Evolutionary conservation across 2,888 invertebrate species (phyloP).

Genomic region (Unio delphinus): DNA sequence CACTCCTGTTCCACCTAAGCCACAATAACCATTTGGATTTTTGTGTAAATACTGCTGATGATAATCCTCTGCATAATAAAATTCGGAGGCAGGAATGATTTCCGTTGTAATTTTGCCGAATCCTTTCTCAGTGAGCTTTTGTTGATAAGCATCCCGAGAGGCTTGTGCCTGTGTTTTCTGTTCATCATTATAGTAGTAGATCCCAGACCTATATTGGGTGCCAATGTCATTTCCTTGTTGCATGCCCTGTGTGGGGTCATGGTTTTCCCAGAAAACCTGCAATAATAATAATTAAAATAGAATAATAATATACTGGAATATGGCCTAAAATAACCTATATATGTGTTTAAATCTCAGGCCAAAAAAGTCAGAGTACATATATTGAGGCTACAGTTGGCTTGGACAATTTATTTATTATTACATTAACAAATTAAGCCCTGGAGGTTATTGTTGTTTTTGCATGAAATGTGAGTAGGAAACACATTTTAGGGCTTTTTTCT

Average conservation of each 20-base stretch:
- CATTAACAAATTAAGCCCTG: too few relatives aligned
- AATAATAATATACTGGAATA: not conserved
- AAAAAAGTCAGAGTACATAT: too few relatives aligned
- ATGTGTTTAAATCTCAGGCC: too few relatives aligned
- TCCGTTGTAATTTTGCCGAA: constrained; percentile 66
- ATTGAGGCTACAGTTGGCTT: too few relatives aligned
- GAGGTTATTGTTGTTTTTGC: too few relatives aligned
- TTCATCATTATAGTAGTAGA: constrained; percentile 59
- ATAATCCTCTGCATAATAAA: constrained; percentile 70
- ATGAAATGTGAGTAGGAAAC: too few relatives aligned
- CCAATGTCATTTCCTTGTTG: constrained; percentile 68
- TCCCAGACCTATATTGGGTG: constrained; percentile 66
- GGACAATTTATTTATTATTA: too few relatives aligned
- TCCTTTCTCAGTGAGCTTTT: constrained; percentile 51
- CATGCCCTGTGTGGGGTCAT: constrained; percentile 68
- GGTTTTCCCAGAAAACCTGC: constrained; percentile 69
- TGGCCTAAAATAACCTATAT: not conserved
- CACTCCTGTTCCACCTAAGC: constrained; percentile 66
- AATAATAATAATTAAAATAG: constrained; percentile 7
- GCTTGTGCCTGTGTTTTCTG: constrained; percentile 55
- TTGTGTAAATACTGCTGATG: constrained; percentile 71
- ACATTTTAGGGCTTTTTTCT: too few relatives aligned
- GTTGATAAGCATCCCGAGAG: constrained; percentile 55
- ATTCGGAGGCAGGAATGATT: constrained; percentile 57
- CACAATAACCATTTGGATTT: constrained; percentile 69